Percentiles rank a stretch among this genome's conserved stretches.
phyloP scores from a whole-genome alignment of 2,888 invertebrate species.

The Danaus chrysippus region DNA sequence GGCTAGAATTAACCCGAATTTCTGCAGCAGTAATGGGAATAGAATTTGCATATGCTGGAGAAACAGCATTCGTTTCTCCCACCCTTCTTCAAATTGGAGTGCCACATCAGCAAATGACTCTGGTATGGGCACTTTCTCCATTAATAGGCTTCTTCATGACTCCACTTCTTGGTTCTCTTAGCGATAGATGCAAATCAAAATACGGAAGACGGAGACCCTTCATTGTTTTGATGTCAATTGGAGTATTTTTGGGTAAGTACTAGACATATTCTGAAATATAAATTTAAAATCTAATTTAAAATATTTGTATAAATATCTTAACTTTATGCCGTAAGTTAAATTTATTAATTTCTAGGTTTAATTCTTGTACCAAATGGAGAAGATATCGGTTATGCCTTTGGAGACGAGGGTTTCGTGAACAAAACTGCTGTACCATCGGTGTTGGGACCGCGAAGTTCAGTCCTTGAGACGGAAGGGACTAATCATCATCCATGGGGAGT shows the following conservation, averaged over 20 bases:
- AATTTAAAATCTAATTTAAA: not conserved
- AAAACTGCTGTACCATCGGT: conserved; percentile 61
- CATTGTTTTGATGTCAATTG: conserved; percentile 91
- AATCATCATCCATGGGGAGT: conserved; percentile 91
- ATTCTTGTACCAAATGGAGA: conserved; percentile 96
- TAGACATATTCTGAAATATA: not conserved
- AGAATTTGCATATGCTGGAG: conserved; percentile 98
- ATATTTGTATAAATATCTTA: not conserved
- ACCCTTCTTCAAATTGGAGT: conserved; percentile 95
- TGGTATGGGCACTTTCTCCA: conserved; percentile 97
- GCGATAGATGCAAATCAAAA: conserved; percentile 90
- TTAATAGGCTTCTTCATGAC: conserved; percentile 96
- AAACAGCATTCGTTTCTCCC: conserved; percentile 98
- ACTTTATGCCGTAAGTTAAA: not conserved
- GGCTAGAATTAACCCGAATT: conserved; percentile 89
- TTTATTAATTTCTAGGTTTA: conserved; percentile 80
- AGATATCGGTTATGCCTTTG: conserved; percentile 88
- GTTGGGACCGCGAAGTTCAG: conserved; percentile 73
- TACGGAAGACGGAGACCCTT: conserved; percentile 95
- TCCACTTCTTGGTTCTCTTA: conserved; percentile 93
- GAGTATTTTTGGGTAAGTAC: conserved; percentile 89
- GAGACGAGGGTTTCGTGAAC: conserved; percentile 81
- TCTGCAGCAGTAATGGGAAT: conserved; percentile 98
- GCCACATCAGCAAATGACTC: conserved; percentile 94
- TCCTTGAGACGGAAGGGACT: conserved; percentile 59